phyloP scores from a whole-genome alignment of 2,888 invertebrate species.

The Acleris emargana region DNA sequence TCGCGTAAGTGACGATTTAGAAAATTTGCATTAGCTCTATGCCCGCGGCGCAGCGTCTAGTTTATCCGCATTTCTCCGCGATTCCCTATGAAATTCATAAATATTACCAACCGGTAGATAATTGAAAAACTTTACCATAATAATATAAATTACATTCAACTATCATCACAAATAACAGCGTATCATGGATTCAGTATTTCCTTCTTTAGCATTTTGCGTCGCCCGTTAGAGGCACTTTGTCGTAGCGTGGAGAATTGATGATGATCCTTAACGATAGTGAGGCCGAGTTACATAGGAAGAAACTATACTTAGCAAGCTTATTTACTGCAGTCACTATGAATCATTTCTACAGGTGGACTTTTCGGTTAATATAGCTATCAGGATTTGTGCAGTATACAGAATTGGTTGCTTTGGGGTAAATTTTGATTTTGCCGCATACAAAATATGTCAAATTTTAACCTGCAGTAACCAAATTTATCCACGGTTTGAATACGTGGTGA shows the following conservation, averaged over 20 bases:
- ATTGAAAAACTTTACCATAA: constrained; percentile 34
- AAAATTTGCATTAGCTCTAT: constrained; percentile 9
- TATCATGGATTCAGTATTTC: constrained; percentile 42
- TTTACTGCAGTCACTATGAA: neutral
- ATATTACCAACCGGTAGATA: constrained; percentile 34
- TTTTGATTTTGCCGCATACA: too few relatives aligned
- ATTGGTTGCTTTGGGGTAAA: too few relatives aligned
- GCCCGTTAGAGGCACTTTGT: constrained; percentile 49
- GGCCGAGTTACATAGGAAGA: constrained; percentile 10
- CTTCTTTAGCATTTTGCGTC: constrained; percentile 51
- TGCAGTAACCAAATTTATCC: too few relatives aligned
- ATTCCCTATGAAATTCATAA: constrained; percentile 32
- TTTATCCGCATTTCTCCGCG: constrained; percentile 9
- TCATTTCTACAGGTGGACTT: neutral
- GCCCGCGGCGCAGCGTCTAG: constrained; percentile 22
- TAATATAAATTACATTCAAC: constrained; percentile 31
- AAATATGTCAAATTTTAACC: too few relatives aligned
- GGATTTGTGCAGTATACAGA: neutral
- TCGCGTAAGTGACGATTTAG: constrained; percentile 23
- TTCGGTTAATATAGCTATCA: neutral
- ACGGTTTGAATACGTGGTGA: too few relatives aligned
- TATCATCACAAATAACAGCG: constrained; percentile 33
- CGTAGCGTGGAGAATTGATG: constrained; percentile 57
- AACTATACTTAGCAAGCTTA: neutral
- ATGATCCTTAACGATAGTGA: constrained; percentile 43